phyloP scores from a whole-genome alignment of 2,888 invertebrate genomes.

The Lobophora halterata region DNA sequence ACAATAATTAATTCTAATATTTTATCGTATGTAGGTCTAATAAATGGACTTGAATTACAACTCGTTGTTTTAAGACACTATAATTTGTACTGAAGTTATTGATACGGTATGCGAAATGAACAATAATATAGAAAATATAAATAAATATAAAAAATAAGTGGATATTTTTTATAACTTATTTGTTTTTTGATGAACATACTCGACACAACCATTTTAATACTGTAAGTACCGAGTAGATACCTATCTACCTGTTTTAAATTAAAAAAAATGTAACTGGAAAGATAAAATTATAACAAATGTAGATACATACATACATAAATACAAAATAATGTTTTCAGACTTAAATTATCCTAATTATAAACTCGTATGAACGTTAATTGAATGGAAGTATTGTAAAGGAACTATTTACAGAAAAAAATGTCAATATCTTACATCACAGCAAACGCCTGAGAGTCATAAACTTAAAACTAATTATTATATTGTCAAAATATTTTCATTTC shows the following conservation, averaged over 20 bases:
- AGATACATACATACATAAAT: not conserved
- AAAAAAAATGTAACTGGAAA: not conserved
- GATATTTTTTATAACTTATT: too few species aligned
- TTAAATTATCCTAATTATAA: slow-evolving; percentile 20
- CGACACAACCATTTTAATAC: too few species aligned
- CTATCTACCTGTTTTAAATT: too few species aligned
- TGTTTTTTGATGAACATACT: too few species aligned
- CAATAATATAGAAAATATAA: too few species aligned
- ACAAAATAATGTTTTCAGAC: slow-evolving; percentile 14
- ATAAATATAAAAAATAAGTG: too few species aligned
- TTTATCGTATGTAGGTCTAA: slow-evolving; percentile 11
- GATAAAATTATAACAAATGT: not conserved
- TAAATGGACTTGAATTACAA: slow-evolving; percentile 26
- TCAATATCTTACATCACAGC: slow-evolving; percentile 76
- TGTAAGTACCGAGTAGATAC: too few species aligned
- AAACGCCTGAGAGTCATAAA: slow-evolving; percentile 73
- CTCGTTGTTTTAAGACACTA: slow-evolving; percentile 57
- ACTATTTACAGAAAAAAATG: slow-evolving; percentile 43
- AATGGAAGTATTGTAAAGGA: slow-evolving; percentile 35
- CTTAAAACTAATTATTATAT: slow-evolving; percentile 52
- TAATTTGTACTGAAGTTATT: slow-evolving; percentile 47
- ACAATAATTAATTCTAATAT: not conserved
- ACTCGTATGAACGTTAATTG: slow-evolving; percentile 15
- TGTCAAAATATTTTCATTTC: slow-evolving; percentile 53
- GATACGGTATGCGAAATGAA: not conserved